A percentile compares a stretch with the other conserved stretches of the same genome.
Evolutionary conservation across 64 coral and sea anemone genomes (phyloP).

Genomic region (Actinia tenebrosa): DNA sequence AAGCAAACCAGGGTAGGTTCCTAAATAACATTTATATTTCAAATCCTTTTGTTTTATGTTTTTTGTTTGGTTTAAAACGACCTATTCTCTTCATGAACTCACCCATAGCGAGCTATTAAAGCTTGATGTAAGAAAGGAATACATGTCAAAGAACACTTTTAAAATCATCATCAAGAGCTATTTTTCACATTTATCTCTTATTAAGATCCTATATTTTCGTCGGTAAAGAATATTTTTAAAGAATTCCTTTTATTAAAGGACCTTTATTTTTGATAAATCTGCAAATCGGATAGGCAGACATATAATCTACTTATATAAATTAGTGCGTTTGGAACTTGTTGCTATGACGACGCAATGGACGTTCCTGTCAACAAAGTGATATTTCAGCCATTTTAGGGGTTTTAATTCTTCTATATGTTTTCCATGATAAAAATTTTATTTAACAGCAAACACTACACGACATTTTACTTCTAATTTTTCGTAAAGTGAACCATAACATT

Average conservation of each 20-base stretch:
- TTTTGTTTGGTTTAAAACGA: neutral
- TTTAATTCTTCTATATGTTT: too few relatives aligned
- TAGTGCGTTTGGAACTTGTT: neutral
- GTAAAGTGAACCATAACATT: too few relatives aligned
- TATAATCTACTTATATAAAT: neutral
- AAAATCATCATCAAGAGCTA: neutral
- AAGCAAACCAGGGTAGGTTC: slow-evolving; percentile 55
- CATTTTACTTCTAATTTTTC: too few relatives aligned
- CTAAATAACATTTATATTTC: neutral
- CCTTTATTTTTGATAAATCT: neutral
- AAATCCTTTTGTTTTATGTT: neutral
- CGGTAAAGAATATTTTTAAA: neutral
- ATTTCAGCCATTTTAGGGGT: neutral
- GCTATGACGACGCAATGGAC: neutral
- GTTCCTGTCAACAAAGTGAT: neutral
- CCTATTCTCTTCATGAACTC: neutral
- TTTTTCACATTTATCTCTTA: neutral
- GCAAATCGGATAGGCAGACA: neutral
- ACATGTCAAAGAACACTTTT: neutral
- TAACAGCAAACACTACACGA: too few relatives aligned
- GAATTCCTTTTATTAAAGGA: neutral
- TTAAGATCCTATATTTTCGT: neutral
- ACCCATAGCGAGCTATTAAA: neutral
- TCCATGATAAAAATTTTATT: too few relatives aligned
- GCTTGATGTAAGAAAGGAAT: neutral